Percentiles rank a stretch among this genome's conserved stretches.
Evolutionary conservation across 2,113 vertebrate genomes (phyloP).

Genomic region (Stomatorhinus ivindoensis): DNA sequence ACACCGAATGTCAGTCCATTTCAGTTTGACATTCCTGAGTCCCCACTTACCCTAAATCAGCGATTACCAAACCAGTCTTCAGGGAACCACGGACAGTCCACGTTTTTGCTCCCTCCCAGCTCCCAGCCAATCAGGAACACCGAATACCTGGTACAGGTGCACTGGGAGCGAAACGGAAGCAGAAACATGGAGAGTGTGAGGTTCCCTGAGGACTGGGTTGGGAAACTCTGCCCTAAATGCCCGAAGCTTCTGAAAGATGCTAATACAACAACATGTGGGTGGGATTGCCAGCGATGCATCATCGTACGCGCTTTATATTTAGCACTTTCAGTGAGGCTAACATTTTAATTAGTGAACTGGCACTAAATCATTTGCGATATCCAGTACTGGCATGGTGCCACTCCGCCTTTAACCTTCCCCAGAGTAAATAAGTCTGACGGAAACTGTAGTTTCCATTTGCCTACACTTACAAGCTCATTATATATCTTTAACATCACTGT

Average conservation of each 20-base stretch:
- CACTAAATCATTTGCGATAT: background rate
- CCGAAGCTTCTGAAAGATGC: background rate
- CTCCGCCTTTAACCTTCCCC: background rate
- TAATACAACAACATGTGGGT: background rate
- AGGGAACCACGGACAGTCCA: too few relatives aligned
- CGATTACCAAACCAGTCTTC: too few relatives aligned
- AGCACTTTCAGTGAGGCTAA: background rate
- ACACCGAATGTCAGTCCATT: background rate
- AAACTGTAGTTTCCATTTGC: background rate
- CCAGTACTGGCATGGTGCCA: background rate
- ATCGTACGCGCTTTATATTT: background rate
- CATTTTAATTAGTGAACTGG: background rate
- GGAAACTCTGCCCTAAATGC: background rate
- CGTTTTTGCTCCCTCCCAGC: too few relatives aligned
- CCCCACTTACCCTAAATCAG: background rate
- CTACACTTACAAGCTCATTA: background rate
- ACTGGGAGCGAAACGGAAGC: too few relatives aligned
- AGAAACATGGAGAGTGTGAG: too few relatives aligned
- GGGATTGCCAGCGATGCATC: background rate
- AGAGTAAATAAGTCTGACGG: background rate
- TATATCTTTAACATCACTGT: too few relatives aligned
- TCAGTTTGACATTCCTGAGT: background rate
- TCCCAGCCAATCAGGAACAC: too few relatives aligned
- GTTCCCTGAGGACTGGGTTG: too few relatives aligned
- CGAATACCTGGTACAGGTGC: too few relatives aligned